Base-by-base conservation (phyloP, 1,140 invertebrate genomes). In the Marisa cornuarietis region DNA sequence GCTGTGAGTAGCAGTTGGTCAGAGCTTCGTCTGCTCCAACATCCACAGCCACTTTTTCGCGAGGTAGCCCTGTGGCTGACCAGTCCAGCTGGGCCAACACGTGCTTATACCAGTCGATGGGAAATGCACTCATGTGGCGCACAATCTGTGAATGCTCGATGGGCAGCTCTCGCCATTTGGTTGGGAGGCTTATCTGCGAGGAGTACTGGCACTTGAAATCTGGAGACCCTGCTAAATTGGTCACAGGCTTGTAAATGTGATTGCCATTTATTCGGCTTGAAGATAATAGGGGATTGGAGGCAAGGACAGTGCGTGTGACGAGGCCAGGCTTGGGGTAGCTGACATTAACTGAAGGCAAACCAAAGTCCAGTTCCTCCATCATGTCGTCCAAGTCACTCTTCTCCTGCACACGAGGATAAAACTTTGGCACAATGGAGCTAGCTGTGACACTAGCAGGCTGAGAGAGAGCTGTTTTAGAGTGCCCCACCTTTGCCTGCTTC, bases 51-150 rank as follows among this genome's bases (percentile, higher is more conserved):
- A 89, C 87, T 66, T 87, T 82, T 42, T 86, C 84, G 31, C 74
- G 80, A n/a, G 86, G 79, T 58, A 83, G 79, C 0, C 85, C 85
- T 18, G 83, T 84, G 42, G 76, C 80, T 54, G 82, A 84, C 85
- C 85, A 87, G 66, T 87, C 85, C 9, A 88, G 76, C 54, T 80
- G 82, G 22, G 77, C 75, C 8, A 91, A 80, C 0, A 90, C 87
- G 84, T 89, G 87, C 68, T 86, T 87, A 82, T 88, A 91, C 91
- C 91, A 91, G 65, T 90, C 87, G 16, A 78, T 81, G 0, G 90
- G 90, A 78, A 91, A 91, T 52, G 86, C 81, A 58, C 81, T 83
- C n/a, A 88, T 82, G 31, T 88, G 84, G 18, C 86, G 82, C 24
- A 88, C 86, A 49, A 91, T 71, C 63, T 88, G 87, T 14, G 88